Evolutionary conservation across 92 coral and sea anemone genomes (phyloP).

Genomic region (Actinernus sp.): DNA sequence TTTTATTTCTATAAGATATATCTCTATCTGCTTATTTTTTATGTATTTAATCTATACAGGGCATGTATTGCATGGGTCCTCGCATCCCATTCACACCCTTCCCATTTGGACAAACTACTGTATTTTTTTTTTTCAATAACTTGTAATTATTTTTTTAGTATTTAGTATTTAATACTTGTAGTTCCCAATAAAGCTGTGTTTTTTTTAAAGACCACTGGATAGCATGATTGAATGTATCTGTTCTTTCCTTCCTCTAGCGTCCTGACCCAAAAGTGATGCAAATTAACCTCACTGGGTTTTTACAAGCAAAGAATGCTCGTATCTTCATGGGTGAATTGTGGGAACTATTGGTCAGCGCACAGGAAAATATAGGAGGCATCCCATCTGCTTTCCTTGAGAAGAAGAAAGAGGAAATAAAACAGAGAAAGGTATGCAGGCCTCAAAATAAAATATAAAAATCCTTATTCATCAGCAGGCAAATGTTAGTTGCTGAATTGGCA

Average conservation of each 20-base stretch:
- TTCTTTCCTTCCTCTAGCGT: conserved; percentile 39
- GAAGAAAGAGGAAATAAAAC: conserved; percentile 97
- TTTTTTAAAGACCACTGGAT: neutral
- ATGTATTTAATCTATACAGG: too few species aligned
- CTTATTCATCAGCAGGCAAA: too few species aligned
- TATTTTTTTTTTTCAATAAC: too few species aligned
- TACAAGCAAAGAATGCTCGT: conserved; percentile 96
- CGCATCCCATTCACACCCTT: too few species aligned
- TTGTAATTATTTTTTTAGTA: too few species aligned
- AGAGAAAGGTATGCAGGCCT: conserved; percentile 75
- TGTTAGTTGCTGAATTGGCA: too few species aligned
- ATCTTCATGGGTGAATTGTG: conserved; percentile 96
- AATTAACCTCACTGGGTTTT: conserved; percentile 94
- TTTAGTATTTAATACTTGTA: too few species aligned
- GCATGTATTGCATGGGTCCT: too few species aligned
- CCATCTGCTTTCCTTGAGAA: conserved; percentile 91
- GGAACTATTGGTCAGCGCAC: conserved; percentile 94
- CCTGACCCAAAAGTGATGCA: conserved; percentile 99
- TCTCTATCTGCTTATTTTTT: too few species aligned
- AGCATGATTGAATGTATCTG: neutral
- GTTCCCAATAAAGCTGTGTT: too few species aligned
- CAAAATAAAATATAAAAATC: neutral
- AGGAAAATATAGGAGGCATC: conserved; percentile 97
- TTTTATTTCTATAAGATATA: too few species aligned
- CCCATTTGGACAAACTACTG: too few species aligned